A percentile compares a stretch with the other conserved stretches of the same genome.
Conservation (phyloP, 2,113 vertebrate genomes). For the Sus scrofa region T2T-Sscrofa CM000830.6:59826001-59826500, state of each 20-base stretch:
- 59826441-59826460: not conserved
- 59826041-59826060: not conserved
- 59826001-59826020: not conserved
- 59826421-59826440: not conserved
- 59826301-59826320: not conserved
- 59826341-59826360: not conserved
- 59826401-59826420: not conserved
- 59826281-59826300: not conserved
- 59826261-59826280: not conserved
- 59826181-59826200: not conserved
- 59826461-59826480: not conserved
- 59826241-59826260: not conserved
- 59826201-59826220: not conserved
- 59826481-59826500: not conserved
- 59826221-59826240: not conserved
- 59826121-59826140: not conserved
- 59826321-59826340: not conserved
- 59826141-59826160: not conserved
- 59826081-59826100: not conserved
- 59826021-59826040: not conserved
- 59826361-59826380: not conserved
- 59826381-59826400: not conserved
- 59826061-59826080: not conserved
- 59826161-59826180: not conserved
- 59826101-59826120: not conserved